Conservation (phyloP, 1,140 invertebrate species). For the Grapholita molesta region DNA sequence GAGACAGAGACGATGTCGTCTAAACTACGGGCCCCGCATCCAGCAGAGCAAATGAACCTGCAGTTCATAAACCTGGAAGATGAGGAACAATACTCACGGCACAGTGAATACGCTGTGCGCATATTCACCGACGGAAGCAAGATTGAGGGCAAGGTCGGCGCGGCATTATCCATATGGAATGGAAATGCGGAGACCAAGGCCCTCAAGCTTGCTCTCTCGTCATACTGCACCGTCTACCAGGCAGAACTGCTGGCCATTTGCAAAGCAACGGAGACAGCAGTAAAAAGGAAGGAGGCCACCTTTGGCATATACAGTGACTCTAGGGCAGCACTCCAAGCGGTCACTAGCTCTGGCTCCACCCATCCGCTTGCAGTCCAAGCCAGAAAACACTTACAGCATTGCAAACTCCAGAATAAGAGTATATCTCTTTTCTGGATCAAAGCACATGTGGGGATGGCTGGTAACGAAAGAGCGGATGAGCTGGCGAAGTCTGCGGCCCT, state of each 20-base stretch:
- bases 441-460: slow-evolving; percentile 25
- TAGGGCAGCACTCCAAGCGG: slow-evolving; percentile 25
- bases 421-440: slow-evolving; percentile 31
- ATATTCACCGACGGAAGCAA: slow-evolving; percentile 33
- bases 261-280: not conserved
- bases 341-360: not conserved
- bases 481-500: slow-evolving; percentile 31
- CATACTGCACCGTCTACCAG: slow-evolving; percentile 34
- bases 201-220: slow-evolving; percentile 19
- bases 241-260: slow-evolving; percentile 29
- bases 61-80: slow-evolving; percentile 19
- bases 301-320: slow-evolving; percentile 30
- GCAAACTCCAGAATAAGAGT: not conserved
- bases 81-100: not conserved
- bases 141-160: slow-evolving; percentile 30
- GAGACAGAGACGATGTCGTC: slow-evolving; percentile 15
- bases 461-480: slow-evolving; percentile 31
- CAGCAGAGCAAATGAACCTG: not conserved
- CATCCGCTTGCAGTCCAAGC: slow-evolving; percentile 24
- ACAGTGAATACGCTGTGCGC: not conserved
- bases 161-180: slow-evolving; percentile 28
- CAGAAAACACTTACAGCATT: not conserved
- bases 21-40: not conserved
- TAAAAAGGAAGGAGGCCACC: not conserved
- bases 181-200: slow-evolving; percentile 17